A percentile compares a stretch with the other conserved stretches of the same genome.
These are phyloP conservation scores for Subanguina moxae DNA, from an alignment of 1,140 invertebrate genomes.

Conservation along the genomic window DNA sequence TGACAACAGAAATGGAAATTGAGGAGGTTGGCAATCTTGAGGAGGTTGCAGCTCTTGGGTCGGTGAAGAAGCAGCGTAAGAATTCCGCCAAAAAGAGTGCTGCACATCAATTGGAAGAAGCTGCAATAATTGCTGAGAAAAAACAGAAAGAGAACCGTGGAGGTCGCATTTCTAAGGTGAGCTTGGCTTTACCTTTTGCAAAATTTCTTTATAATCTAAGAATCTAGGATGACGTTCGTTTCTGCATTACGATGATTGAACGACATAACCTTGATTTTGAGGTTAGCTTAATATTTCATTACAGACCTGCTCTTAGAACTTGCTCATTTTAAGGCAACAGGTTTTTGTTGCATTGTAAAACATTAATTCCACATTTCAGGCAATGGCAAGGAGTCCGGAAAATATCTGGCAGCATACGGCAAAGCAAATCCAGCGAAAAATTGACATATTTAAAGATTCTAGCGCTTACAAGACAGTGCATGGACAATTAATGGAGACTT, in stretches of 20 bases:
- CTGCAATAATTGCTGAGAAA: background rate
- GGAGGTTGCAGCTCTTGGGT: background rate
- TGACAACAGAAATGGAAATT: background rate
- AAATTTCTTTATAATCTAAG: no score
- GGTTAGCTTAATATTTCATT: background rate
- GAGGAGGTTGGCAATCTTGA: background rate
- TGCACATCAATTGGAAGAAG: slow-evolving; percentile 1
- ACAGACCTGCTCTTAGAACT: background rate
- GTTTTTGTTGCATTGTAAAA: background rate
- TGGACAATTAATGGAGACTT: background rate
- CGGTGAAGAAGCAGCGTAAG: background rate
- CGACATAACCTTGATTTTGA: slow-evolving; percentile 3
- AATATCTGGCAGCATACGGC: slow-evolving; percentile 21
- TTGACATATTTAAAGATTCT: slow-evolving; percentile 10
- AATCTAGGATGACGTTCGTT: background rate
- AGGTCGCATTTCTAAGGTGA: background rate
- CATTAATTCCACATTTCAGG: slow-evolving; percentile 4
- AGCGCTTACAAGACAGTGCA: slow-evolving; percentile 1
- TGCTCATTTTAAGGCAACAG: background rate
- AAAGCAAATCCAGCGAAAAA: slow-evolving; percentile 20
- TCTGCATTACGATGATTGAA: slow-evolving; percentile 7
- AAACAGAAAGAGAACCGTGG: background rate
- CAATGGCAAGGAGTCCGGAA: slow-evolving; percentile 15
- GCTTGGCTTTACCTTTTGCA: no score
- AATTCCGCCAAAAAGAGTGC: background rate